Evolutionary conservation across 2,888 invertebrate genomes (phyloP).

Genomic region (Machimus atricapillus): DNA sequence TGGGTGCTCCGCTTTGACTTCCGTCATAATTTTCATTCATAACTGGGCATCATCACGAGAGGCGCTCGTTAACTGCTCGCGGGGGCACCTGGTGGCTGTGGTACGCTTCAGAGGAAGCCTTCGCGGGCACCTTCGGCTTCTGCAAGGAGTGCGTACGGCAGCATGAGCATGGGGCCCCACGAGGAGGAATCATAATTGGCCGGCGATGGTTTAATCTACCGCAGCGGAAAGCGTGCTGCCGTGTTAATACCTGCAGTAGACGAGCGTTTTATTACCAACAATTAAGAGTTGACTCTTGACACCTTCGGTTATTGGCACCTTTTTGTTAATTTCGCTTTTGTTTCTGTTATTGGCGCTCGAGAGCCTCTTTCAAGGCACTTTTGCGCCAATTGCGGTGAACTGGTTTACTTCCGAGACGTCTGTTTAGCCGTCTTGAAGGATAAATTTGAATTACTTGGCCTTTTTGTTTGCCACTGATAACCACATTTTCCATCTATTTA

Average conservation of each 20-base stretch:
- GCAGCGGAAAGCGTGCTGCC: slow-evolving; percentile 31
- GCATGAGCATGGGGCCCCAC: neutral
- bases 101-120: neutral
- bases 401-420: neutral
- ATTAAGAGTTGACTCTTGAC: slow-evolving; percentile 37
- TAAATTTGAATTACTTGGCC: neutral
- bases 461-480: neutral
- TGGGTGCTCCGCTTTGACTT: neutral
- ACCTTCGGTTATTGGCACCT: slow-evolving; percentile 23
- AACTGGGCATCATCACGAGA: slow-evolving; percentile 4
- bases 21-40: slow-evolving; percentile 35
- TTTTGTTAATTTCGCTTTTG: slow-evolving; percentile 22
- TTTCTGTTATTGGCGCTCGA: neutral
- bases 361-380: neutral
- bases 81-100: neutral
- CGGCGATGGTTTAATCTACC: slow-evolving; percentile 39
- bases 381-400: neutral
- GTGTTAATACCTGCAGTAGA: slow-evolving; percentile 12
- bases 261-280: slow-evolving; percentile 30
- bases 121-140: neutral
- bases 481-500: neutral
- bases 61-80: neutral
- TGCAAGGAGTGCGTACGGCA: neutral
- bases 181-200: slow-evolving; percentile 27
- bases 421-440: neutral